phyloP scores from a whole-genome alignment of 2,888 invertebrate species.

The Chydorus sphaericus region DNA sequence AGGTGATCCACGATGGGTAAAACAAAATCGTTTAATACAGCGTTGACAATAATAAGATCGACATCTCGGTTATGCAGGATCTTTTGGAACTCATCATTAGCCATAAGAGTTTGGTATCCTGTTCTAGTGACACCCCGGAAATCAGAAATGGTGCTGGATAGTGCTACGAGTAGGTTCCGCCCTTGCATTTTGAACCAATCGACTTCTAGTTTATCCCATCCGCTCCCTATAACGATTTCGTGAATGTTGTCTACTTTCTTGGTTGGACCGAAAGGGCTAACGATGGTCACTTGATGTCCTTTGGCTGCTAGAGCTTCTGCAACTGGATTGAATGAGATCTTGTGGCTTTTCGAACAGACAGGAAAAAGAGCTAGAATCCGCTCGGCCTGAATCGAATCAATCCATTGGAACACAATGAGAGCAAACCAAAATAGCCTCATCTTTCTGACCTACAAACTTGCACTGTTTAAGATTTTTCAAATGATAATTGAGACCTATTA shows the following conservation, averaged over 20 bases:
- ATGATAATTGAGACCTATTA: no score
- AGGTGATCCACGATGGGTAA: neutral
- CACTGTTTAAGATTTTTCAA: no score
- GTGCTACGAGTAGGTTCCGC: neutral
- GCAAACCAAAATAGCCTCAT: neutral
- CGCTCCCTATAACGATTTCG: neutral
- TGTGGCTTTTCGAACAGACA: conserved; percentile 5
- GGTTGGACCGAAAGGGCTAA: neutral
- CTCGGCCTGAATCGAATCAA: neutral
- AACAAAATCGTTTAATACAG: conserved; percentile 5
- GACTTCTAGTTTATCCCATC: neutral
- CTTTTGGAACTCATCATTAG: neutral
- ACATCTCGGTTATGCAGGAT: neutral
- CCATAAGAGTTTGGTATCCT: neutral
- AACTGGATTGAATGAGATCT: neutral
- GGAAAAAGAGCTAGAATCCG: conserved; percentile 2
- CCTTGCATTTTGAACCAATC: neutral
- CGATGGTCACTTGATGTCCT: conserved; percentile 3
- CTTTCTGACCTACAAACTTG: no score
- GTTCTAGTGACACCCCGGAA: neutral
- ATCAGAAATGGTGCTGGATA: neutral
- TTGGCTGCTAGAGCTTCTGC: conserved; percentile 3
- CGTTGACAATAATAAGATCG: conserved; percentile 3
- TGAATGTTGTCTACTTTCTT: neutral
- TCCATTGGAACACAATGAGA: neutral